phyloP scores from a whole-genome alignment of 2,797 vertebrate genomes.

The Agapornis canus region DNA sequence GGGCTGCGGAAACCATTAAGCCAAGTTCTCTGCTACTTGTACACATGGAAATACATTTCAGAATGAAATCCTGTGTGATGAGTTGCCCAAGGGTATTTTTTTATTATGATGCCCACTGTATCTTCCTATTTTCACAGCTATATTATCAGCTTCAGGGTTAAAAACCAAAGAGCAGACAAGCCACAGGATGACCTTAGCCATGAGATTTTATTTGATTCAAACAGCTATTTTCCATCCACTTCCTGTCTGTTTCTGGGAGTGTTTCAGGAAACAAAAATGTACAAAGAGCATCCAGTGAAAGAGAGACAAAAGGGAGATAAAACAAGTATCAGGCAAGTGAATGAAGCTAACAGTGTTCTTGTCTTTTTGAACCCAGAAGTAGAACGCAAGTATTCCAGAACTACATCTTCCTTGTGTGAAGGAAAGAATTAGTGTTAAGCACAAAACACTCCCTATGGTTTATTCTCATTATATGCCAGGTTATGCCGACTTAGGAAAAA shows the following conservation, averaged over 20 bases:
- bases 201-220: conserved; percentile 25
- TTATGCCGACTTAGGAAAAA: conserved; percentile 58
- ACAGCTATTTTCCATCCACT: neutral
- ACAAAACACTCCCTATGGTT: conserved; percentile 72
- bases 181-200: neutral
- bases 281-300: conserved; percentile 3
- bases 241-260: conserved; percentile 11
- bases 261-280: conserved; percentile 14
- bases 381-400: conserved; percentile 31
- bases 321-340: neutral
- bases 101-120: neutral
- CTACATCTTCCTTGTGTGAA: neutral
- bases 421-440: conserved; percentile 60
- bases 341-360: neutral
- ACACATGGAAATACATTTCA: neutral
- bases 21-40: neutral
- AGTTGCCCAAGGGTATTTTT: neutral
- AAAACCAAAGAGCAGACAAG: conserved; percentile 20
- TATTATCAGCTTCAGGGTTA: neutral
- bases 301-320: neutral
- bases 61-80: neutral
- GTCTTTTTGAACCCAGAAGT: neutral
- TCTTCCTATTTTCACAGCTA: neutral
- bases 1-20: neutral
- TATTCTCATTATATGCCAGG: conserved; percentile 41